Percentiles rank a stretch among this genome's conserved stretches.
Evolutionary conservation across 1,140 invertebrate species (phyloP).

Genomic region (Zaprionus inermis): DNA sequence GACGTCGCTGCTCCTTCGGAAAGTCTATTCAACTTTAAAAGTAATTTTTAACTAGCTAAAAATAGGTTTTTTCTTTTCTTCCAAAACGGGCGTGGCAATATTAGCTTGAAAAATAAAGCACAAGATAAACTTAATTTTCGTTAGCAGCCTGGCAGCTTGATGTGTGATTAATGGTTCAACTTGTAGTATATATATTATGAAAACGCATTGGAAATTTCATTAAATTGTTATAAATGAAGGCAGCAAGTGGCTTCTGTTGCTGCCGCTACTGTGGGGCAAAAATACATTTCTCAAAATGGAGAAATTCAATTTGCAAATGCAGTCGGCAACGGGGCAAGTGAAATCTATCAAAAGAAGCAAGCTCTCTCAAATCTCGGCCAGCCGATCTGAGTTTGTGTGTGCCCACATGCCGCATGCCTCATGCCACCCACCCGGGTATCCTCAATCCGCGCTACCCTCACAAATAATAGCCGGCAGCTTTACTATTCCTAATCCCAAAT

Average conservation of each 20-base stretch:
- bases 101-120: constrained; percentile 23
- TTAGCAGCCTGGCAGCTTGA: constrained; percentile 59
- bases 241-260: constrained; percentile 16
- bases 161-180: constrained; percentile 62
- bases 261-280: not conserved
- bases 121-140: constrained; percentile 74
- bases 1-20: not conserved
- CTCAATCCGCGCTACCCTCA: not conserved
- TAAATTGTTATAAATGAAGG: constrained; percentile 81
- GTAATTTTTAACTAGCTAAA: constrained; percentile 3
- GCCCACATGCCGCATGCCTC: constrained; percentile 28
- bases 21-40: constrained; percentile 6
- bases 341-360: constrained; percentile 69
- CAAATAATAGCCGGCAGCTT: constrained; percentile 46
- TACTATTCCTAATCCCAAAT: constrained; percentile 29
- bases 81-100: not conserved
- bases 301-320: constrained; percentile 79
- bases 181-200: constrained; percentile 57
- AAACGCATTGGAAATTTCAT: constrained; percentile 82
- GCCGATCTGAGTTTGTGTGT: constrained; percentile 47
- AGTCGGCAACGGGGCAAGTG: constrained; percentile 5
- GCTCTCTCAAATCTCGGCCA: constrained; percentile 47
- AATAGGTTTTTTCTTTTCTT: not conserved
- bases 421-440: not conserved
- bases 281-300: constrained; percentile 56